Evolutionary conservation across 2,797 vertebrate species (phyloP), one percentile per base, ranked within the genome.

Genomic region (Merluccius polli): DNA sequence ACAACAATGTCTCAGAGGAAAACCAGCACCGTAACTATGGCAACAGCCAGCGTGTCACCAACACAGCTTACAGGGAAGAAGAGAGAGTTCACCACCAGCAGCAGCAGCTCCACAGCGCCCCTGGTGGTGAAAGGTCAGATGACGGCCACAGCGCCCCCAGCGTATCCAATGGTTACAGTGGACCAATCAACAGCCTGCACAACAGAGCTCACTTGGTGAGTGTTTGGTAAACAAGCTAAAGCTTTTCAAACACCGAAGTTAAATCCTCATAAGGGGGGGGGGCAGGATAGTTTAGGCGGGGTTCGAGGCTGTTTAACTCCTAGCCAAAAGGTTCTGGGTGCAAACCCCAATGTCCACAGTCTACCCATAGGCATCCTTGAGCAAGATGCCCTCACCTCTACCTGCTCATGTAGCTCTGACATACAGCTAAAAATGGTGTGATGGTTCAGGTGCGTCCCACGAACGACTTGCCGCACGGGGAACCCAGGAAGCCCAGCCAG

Each of bases 391-490:
- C 52, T 27, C 27, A 65, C 59, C n/a, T 10, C 24, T 27, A 65
- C 59, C 24, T 27, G 59, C 59, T 65, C 18, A 5, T 32, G 21
- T n/a, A 11, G 21, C 21, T 71, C 35, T 71, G 30, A 13, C 10
- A 24, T 65, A 2, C 2, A 27, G n/a, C 59, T 65, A 65, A 65
- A 65, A 27, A 65, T 65, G 59, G 24, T 27, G 8, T 65, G n/a
- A 35, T 71, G 15, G 31, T 71, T 71, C 89, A 99, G 98, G 95
- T 98, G 70, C 99, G 96, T 88, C 97, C 97, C 1, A 98, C 97
- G 97, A 97, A 95, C 91, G 91, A 92, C 33, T 96, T 96, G 59
- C 97, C 98, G 0, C 93, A 93, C 0, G 96, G 98, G 89, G 95
- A 97, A 87, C 95, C 97, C 73, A 91, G 85, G 86, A 98, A 96